A percentile compares a stretch with the other conserved stretches of the same genome.
Conservation (phyloP, 2,797 vertebrate species). For the Sardinella longiceps region DNA sequence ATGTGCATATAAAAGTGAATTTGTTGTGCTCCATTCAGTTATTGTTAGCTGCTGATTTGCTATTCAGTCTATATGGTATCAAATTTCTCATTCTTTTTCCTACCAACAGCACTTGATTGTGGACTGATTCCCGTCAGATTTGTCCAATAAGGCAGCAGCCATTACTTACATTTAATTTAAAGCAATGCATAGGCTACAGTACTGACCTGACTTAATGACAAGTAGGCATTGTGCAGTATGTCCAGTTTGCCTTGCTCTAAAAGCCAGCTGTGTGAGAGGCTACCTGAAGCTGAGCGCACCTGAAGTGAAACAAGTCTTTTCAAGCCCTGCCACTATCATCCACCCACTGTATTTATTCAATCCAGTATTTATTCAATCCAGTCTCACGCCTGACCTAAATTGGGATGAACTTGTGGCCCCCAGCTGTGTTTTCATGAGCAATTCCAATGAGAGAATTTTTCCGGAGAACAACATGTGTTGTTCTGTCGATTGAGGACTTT, state of each 20-base stretch:
- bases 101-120: background rate
- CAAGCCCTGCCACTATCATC: background rate
- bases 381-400: background rate
- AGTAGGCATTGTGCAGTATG: no score
- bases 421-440: background rate
- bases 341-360: background rate
- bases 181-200: no score
- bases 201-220: no score
- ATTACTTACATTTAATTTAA: no score
- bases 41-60: background rate
- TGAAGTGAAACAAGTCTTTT: background rate
- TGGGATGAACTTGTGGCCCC: background rate
- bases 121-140: no score
- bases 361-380: no score
- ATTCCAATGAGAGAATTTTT: background rate
- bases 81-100: background rate
- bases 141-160: no score
- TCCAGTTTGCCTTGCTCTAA: no score
- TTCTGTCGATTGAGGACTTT: background rate
- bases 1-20: no score
- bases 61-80: background rate
- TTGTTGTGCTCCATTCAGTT: no score
- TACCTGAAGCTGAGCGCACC: no score
- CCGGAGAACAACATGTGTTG: background rate
- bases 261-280: no score